Conservation (phyloP, 2,888 invertebrate species). For the Watsonalla binaria region DNA sequence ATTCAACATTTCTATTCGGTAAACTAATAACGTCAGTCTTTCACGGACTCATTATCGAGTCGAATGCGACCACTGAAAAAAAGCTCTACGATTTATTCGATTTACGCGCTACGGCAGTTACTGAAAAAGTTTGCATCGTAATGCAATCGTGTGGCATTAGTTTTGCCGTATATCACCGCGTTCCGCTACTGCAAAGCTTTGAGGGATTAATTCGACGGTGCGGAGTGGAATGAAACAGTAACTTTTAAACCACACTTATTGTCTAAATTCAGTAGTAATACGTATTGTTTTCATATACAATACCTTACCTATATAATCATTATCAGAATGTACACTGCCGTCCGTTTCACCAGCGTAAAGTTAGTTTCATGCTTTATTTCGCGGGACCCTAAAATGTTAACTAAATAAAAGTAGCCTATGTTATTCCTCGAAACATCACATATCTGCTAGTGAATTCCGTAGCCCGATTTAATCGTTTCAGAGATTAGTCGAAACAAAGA, state of each 20-base stretch:
- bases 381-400: too few relatives aligned
- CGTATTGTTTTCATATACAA: slow-evolving; percentile 30
- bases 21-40: slow-evolving; percentile 43
- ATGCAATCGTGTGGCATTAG: slow-evolving; percentile 73
- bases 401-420: too few relatives aligned
- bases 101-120: slow-evolving; percentile 57
- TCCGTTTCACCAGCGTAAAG: too few relatives aligned
- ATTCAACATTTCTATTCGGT: slow-evolving; percentile 24
- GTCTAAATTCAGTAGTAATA: slow-evolving; percentile 22
- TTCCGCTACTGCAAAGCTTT: slow-evolving; percentile 65
- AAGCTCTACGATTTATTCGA: slow-evolving; percentile 58
- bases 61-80: slow-evolving; percentile 48
- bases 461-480: too few relatives aligned
- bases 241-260: slow-evolving; percentile 37
- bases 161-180: slow-evolving; percentile 69
- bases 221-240: slow-evolving; percentile 51
- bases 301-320: too few relatives aligned
- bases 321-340: slow-evolving; percentile 38
- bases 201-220: slow-evolving; percentile 69
- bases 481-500: too few relatives aligned
- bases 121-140: slow-evolving; percentile 76
- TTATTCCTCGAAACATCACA: too few relatives aligned
- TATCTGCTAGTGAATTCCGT: too few relatives aligned
- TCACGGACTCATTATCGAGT: slow-evolving; percentile 62
- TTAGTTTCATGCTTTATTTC: too few relatives aligned